Base-by-base conservation (phyloP, 2,113 vertebrate species). In the Phycodurus eques region DNA sequence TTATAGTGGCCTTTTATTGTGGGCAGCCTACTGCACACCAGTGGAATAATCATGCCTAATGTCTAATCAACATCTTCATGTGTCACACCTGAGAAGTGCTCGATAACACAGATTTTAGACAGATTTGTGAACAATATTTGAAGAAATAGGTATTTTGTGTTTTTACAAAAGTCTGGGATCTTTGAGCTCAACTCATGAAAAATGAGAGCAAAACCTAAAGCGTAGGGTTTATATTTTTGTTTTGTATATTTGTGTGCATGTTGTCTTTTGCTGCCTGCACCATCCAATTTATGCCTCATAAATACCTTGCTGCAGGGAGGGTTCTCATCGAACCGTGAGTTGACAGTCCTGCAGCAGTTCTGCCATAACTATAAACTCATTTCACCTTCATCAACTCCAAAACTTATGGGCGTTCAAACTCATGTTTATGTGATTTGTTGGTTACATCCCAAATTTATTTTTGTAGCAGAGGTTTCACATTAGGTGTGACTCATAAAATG, bases 351-450 rank as follows among this genome's bases (percentile, higher is more conserved):
- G 61, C 65, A 67, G 71, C 80, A 66, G 31, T 61, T 70, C 51
- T 68, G 74, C 80, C 72, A 27, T 72, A 71, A 71, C 75, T 68
- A 59, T 75, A 77, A 81, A 79, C 71, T 65, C 82, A 81, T 77
- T 79, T 80, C 53, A 54, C 0, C 2, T 60, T 70, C 20, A 44
- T 81, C 54, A 59, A 63, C 63, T 86, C 61, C 76, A 51, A 64
- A 14, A 69, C 66, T 9, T 22, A 0, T 33, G 15, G 7, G 59
- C 35, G 64, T 69, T 15, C 20, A 13, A 39, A 11, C 2, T 65
- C 14, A 39, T 63, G 10, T 22, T 75, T 39, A 2, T 63, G 5
- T 53, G 11, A 56, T 51, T 60, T 1, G 31, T 65, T 62, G 17
- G n/a, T 14, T 71, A 49, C 47, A 46, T 39, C 3, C 35, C 6